Evolutionary conservation across 2,797 vertebrate genomes (phyloP), one percentile per base, ranked within the genome.

Genomic region (Mico argentatus): DNA sequence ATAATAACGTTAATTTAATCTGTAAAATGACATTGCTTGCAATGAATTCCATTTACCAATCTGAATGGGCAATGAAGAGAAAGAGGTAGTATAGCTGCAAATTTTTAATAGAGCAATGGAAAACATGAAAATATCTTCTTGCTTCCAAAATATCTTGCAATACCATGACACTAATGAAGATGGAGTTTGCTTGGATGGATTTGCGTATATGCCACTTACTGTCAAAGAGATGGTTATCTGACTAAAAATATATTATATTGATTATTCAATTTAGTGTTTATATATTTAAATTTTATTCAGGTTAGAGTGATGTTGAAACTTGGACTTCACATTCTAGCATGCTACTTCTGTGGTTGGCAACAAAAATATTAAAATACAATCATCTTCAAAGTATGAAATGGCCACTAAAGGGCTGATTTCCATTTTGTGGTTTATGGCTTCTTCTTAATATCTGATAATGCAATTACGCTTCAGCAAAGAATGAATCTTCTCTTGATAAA

Each of bases 1-100:
- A 98, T 98, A 98, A 98, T 98, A 98, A 98, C 97, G 98, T 98
- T 98, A 98, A 98, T 98, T 98, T 99, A 98, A 99, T 99, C 98
- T 98, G 98, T 98, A 98, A 98, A 98, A 98, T 98, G 97, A 97
- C 97, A 98, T 96, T 96, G 96, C n/a, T 0, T 98, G 97, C 98
- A 97, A 98, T 98, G 98, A 98, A 98, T 98, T 98, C 98, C 94
- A 97, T 98, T 98, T 98, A 97, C 96, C 98, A 98, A 98, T 98
- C 94, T 95, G 98, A 98, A 98, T 97, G 98, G 97, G 96, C 96
- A 98, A 96, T 90, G 80, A 97, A 97, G 97, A 93, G 86, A 98
- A 98, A 98, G 79, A 95, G 91, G 89, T 92, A 96, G 88, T 57
- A 85, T 87, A 59, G 7, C 48, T 88, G 90, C 26, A 93, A 77